Evolutionary conservation across 2,797 vertebrate species (phyloP).

Genomic region (Pangasius djambal): DNA sequence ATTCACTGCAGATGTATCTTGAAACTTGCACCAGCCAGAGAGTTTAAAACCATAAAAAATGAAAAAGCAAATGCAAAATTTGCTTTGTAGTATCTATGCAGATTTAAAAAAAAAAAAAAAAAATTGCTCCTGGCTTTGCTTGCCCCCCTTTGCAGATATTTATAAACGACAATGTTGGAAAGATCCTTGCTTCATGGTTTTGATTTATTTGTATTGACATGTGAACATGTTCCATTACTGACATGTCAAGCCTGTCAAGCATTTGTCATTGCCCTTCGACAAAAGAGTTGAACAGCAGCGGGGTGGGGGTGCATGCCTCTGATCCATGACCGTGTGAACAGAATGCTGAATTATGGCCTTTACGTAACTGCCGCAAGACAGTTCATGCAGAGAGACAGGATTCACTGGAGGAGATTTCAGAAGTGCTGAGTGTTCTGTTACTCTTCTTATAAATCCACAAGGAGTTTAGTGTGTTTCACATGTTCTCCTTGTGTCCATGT

Average conservation of each 20-base stretch:
- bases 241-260: conserved; percentile 53
- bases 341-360: conserved; percentile 60
- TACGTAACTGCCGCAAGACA: conserved; percentile 49
- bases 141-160: not conserved
- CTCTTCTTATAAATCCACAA: conserved; percentile 9
- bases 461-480: not conserved
- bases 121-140: not conserved
- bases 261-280: conserved; percentile 48
- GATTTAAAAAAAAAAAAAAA: no score
- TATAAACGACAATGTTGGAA: not conserved
- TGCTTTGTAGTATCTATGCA: not conserved
- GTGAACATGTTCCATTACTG: not conserved
- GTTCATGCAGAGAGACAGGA: conserved; percentile 9
- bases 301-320: conserved; percentile 62
- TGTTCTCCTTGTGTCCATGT: not conserved
- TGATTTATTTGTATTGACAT: conserved; percentile 24
- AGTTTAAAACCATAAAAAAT: not conserved
- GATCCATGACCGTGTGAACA: conserved; percentile 60
- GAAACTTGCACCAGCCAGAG: not conserved
- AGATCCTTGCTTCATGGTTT: not conserved
- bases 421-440: not conserved
- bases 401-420: conserved; percentile 17
- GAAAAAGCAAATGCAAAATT: not conserved
- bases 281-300: conserved; percentile 59
- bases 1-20: not conserved